Conservation (phyloP, 2,888 invertebrate species). For the Allolobophora icterica region DNA sequence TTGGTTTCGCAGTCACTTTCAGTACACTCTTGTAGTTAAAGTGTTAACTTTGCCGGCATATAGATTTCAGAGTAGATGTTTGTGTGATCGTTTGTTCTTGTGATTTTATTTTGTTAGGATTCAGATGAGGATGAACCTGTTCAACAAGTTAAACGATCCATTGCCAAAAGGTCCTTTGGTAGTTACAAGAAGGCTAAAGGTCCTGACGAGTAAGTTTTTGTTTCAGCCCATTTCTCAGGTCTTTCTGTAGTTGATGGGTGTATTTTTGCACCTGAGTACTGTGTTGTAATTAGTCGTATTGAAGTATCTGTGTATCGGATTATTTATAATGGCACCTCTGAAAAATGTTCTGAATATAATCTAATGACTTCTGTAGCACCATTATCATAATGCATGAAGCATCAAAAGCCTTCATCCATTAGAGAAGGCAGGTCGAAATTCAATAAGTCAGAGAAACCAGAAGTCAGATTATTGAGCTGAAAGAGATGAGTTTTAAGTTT, state of each 20-base stretch:
- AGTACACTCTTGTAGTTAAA: background rate
- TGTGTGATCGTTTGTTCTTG: background rate
- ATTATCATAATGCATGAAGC: no score
- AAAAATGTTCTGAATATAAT: no score
- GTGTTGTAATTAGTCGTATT: background rate
- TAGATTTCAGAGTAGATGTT: background rate
- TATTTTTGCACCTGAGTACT: background rate
- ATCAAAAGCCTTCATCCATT: no score
- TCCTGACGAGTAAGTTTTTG: background rate
- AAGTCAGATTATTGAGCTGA: no score
- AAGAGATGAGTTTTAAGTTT: no score
- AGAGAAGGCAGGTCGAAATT: no score
- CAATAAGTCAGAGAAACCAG: no score
- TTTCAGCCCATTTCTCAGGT: background rate
- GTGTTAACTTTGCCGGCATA: background rate
- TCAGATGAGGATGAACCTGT: conserved; percentile 45
- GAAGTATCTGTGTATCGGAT: no score
- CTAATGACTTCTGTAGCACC: no score
- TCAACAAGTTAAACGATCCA: conserved; percentile 10
- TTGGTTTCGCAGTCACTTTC: no score
- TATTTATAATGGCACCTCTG: no score
- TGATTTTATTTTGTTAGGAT: conserved; percentile 40
- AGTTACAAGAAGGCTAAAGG: background rate
- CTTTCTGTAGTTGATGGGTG: background rate
- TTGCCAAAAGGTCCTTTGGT: background rate